Base-by-base conservation (phyloP, 2,797 vertebrate species). In the Zenarchopterus dispar region DNA sequence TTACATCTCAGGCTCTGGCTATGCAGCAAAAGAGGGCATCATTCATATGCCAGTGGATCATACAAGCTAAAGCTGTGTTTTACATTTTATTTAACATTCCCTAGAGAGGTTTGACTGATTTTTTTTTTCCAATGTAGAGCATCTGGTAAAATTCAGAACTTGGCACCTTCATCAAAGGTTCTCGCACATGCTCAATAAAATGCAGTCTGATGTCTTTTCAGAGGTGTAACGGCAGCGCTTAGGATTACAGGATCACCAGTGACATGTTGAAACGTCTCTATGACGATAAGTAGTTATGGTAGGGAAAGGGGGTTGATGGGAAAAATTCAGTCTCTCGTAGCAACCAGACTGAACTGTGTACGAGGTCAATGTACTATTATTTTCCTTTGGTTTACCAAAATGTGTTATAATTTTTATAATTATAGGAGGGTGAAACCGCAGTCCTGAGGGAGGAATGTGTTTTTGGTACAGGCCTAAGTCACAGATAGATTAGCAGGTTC, bases 201-300 rank as follows among this genome's bases (percentile, higher is more conserved):
- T 45, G 66, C 13, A 67, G 55, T 51, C 44, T 43, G 70, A 48
- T 22, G 54, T 78, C 56, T 78, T 62, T 33, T 48, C 23, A 61
- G 47, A 51, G 24, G 5, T 24, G 54, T 48, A 50, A 55, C 57
- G 4, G 18, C 64, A 13, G 62, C 18, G 1, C 62, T 75, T 56
- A 44, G 28, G 6, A 31, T 31, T 42, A 56, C 39, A 0, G 17
- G 56, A 68, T 78, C 83, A 80, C 66, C 68, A 69, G 65, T 75
- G 60, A 84, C 86, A 84, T 83, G 72, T 62, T 2, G 18, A 74
- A 62, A 68, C 70, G 67, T 73, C 70, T 58, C 49, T 58, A 69
- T 80, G 82, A 67, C 11, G 63, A 87, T 78, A 75, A 84, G 74
- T 69, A 52, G 72, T 80, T 88, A 61, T 65, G 36, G 62, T 74